A percentile compares a stretch with the other conserved stretches of the same genome.
Conservation (phyloP, 37 sponge, comb jelly and placozoan genomes). For the Beroe forskalii region DNA sequence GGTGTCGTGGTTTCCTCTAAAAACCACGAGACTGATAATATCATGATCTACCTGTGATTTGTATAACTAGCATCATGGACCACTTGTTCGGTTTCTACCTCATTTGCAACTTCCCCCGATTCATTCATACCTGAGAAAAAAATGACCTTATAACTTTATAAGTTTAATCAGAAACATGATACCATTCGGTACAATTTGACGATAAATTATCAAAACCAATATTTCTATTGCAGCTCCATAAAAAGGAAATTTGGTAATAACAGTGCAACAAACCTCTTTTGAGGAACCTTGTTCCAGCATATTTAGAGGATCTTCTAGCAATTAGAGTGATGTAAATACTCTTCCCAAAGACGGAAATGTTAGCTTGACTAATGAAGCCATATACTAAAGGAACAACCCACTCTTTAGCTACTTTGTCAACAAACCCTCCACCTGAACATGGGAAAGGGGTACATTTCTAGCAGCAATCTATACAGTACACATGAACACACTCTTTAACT, state of each 20-base stretch:
- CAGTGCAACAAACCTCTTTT: conserved; percentile 96
- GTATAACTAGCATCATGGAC: conserved; percentile 83
- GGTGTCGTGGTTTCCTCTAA: no score
- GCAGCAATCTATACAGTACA: no score
- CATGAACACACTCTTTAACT: no score
- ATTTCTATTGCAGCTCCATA: no score
- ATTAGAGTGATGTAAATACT: conserved; percentile 90
- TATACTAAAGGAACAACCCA: conserved; percentile 85
- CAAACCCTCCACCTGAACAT: conserved; percentile 65
- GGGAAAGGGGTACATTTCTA: no score
- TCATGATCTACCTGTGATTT: conserved; percentile 74
- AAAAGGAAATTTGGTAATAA: no score
- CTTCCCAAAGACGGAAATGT: conserved; percentile 84
- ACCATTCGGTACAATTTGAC: no score
- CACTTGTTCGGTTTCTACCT: conserved; percentile 94
- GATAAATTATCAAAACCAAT: no score
- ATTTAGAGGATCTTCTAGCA: conserved; percentile 84
- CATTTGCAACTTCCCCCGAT: conserved; percentile 94
- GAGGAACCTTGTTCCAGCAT: conserved; percentile 93
- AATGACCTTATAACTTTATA: no score
- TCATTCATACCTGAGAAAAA: conserved; percentile 65
- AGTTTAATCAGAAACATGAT: no score
- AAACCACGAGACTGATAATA: no score
- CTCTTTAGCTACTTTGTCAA: conserved; percentile 68
- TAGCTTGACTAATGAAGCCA: conserved; percentile 87